Base-by-base conservation (phyloP, 1,140 invertebrate species). In the Diorhabda carinulata region DNA sequence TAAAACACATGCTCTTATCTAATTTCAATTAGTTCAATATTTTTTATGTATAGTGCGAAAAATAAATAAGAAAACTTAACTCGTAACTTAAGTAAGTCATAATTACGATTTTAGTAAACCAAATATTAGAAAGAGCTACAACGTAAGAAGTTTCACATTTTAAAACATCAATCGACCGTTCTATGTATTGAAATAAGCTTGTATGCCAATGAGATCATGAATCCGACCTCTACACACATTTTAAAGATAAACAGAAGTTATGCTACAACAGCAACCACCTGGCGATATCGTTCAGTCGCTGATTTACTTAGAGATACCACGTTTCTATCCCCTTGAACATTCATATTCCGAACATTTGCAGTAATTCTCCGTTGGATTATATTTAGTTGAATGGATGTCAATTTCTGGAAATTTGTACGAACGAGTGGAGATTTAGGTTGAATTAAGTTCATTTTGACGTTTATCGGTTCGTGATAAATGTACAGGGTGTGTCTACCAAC, bases 301-400 rank as follows among this genome's bases (percentile, higher is more conserved):
- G 62, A 64, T 64, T 64, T 64, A 45, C 62, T 5, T n/a, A 64
- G 25, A 6, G 47, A 52, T 52, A 6, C 47, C 47, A 52, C 47
- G 47, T 52, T 52, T 52, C 47, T 52, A 44, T 43, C 61, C 61
- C 61, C 44, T 43, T 7, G 61, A 25, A 64, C 62, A 64, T 44
- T 64, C 62, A 64, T 5, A 64, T 64, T 64, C 43, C 43, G 62
- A 43, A 43, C 7, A 64, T 64, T 52, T 52, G n/a, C 47, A 52
- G 47, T 52, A 52, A 52, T 52, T 64, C 62, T 9, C 43, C 9
- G 4, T n/a, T 7, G 43, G 47, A 64, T n/a, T 43, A n/a, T 43
- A 45, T 45, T 6, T n/a, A 45, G 62, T 9, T 64, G 8, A 43
- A 41, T 56, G 43, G 62, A 43, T 45, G n/a, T 25, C 62, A 56